Evolutionary conservation across 64 coral and sea anemone genomes (phyloP).

Genomic region (Hydrozoanthus tunicans): DNA sequence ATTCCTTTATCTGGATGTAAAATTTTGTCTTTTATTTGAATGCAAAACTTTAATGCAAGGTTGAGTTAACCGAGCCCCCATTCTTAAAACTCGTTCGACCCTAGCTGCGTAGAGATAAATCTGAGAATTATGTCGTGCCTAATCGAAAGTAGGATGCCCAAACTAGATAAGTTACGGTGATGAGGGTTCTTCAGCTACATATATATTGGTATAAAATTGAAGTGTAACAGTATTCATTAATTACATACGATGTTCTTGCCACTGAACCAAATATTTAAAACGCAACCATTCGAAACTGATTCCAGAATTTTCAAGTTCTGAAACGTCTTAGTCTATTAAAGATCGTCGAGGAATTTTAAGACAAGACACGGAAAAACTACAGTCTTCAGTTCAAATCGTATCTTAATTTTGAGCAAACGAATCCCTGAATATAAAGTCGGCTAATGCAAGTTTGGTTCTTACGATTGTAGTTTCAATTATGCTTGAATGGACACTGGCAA

Average conservation of each 20-base stretch:
- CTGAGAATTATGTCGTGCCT: neutral
- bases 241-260: neutral
- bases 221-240: neutral
- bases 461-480: constrained; percentile 33
- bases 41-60: no score
- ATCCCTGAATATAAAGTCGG: constrained; percentile 31
- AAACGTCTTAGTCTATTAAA: neutral
- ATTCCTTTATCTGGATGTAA: neutral
- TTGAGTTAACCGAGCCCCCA: no score
- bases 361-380: neutral
- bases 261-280: neutral
- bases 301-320: neutral
- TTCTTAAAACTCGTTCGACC: neutral
- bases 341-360: neutral
- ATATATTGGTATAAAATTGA: neutral
- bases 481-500: constrained; percentile 25
- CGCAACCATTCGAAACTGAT: neutral
- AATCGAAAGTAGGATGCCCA: neutral
- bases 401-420: neutral
- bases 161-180: neutral
- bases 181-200: constrained; percentile 9
- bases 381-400: neutral
- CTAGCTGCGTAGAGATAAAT: neutral
- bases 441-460: neutral
- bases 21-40: neutral